Percentiles rank a stretch among this genome's conserved stretches.
Evolutionary conservation across 1,140 invertebrate species (phyloP).

Genomic region (Pseudachorutes palmiensis): DNA sequence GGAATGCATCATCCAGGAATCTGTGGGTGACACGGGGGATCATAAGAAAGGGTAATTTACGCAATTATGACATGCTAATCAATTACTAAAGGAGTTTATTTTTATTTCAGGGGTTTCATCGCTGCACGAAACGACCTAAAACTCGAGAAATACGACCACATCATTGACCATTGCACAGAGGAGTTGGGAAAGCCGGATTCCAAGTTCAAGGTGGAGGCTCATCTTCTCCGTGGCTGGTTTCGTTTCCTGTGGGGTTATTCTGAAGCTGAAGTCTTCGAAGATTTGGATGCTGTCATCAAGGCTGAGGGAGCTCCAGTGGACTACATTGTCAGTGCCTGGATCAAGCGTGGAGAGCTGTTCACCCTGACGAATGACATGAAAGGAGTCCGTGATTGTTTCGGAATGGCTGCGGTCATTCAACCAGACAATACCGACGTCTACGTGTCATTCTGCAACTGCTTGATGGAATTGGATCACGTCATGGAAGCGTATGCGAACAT

Average conservation of each 20-base stretch:
- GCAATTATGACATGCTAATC: not conserved
- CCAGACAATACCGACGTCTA: not conserved
- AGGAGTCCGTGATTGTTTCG: not conserved
- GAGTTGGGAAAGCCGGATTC: not conserved
- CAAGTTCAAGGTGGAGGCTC: not conserved
- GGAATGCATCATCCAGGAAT: not conserved
- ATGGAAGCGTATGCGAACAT: not conserved
- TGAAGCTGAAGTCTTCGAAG: not conserved
- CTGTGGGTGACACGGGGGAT: not conserved
- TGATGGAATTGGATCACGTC: not conserved
- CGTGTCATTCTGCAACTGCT: not conserved
- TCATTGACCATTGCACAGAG: not conserved
- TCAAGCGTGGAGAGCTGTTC: not conserved
- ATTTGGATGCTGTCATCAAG: not conserved
- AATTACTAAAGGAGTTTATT: not conserved
- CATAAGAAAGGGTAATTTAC: not conserved
- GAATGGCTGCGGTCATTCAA: not conserved
- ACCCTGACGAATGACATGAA: not conserved
- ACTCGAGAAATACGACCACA: not conserved
- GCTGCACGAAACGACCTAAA: not conserved
- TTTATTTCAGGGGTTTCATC: not conserved
- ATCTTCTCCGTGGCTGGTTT: not conserved
- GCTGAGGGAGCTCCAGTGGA: not conserved
- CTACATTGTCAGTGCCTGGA: not conserved
- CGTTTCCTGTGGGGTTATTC: not conserved